Percentiles rank a stretch among this genome's conserved stretches.
Evolutionary conservation across 2,888 invertebrate species (phyloP).

Genomic region (Perizoma flavofasciatum): DNA sequence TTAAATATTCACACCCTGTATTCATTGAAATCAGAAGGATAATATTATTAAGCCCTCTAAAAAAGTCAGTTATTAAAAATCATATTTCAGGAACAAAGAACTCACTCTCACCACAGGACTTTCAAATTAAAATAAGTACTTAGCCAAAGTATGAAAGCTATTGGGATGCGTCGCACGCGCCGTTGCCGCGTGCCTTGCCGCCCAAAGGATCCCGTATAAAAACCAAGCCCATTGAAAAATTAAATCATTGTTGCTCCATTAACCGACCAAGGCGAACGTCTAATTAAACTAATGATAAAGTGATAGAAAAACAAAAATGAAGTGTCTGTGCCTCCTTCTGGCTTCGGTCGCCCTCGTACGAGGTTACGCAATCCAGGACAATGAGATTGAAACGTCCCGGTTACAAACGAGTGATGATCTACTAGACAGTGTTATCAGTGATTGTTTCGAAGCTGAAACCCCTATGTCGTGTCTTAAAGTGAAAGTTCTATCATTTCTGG

Average conservation of each 20-base stretch:
- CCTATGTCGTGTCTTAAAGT: conserved; percentile 90
- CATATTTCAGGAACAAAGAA: conserved; percentile 46
- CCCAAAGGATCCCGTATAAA: conserved; percentile 85
- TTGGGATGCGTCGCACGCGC: conserved; percentile 68
- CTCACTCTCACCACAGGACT: conserved; percentile 80
- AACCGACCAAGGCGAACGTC: conserved; percentile 73
- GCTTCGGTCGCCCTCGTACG: conserved; percentile 78
- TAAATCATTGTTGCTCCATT: conserved; percentile 83
- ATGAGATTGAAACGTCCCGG: conserved; percentile 81
- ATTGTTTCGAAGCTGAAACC: conserved; percentile 87
- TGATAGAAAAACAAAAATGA: conserved; percentile 67
- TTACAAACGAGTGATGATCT: conserved; percentile 87
- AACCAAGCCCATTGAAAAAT: conserved; percentile 87
- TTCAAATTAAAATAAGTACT: conserved; percentile 81
- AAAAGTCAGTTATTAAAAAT: conserved; percentile 30
- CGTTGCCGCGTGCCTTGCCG: conserved; percentile 75
- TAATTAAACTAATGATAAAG: conserved; percentile 80
- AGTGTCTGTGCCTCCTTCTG: conserved; percentile 80
- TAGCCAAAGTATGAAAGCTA: conserved; percentile 70
- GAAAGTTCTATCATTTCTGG: conserved; percentile 90
- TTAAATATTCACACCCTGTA: too few species aligned
- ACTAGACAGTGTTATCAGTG: conserved; percentile 87
- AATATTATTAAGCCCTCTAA: not conserved
- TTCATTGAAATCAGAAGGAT: too few species aligned
- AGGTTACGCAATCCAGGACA: conserved; percentile 81